Base-by-base conservation (phyloP, 2,797 vertebrate species). In the Erpetoichthys calabaricus region DNA sequence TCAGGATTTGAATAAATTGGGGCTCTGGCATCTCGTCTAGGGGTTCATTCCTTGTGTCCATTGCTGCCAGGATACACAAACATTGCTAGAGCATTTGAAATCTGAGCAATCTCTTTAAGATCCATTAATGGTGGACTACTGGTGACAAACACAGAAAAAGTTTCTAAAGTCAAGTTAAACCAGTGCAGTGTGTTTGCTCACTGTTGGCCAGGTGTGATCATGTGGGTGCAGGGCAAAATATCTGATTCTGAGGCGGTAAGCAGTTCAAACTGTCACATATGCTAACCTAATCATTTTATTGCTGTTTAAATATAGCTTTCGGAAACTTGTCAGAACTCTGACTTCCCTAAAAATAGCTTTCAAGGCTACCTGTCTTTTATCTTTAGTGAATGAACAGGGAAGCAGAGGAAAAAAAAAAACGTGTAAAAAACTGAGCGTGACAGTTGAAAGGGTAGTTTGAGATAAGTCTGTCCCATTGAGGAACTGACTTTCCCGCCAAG, bases 281-380 rank as follows among this genome's bases (percentile, higher is more conserved):
- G 63, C 61, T 70, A 69, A 68, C 64, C 60, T 68, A 65, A 70
- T 74, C 69, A 67, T 67, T 70, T 70, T 72, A 61, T 59, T 50
- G 56, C 59, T 44, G 56, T 43, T 58, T 58, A 44, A 64, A 58
- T 61, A 45, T 47, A 64, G 62, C 60, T 54, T 61, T 59, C 54
- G 60, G 64, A 66, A 66, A 56, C 59, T 56, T 58, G 56, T 45
- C 45, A 56, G 67, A 67, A 76, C 70, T 71, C 68, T 73, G 60
- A 69, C 65, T 45, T 4, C 63, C 57, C 70, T 72, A 64, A 72
- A 77, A 67, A 70, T 69, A 73, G 68, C 63, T 50, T 65, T 70
- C 71, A 73, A 72, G 71, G 68, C 68, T 71, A 67, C 60, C 61
- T 60, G 63, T 53, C 55, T 59, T 25, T 55, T 58, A 62, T 62